Percentiles rank a stretch among this genome's conserved stretches.
Conservation (phyloP, 2,888 invertebrate species). For the Eucera pruinosa region DNA sequence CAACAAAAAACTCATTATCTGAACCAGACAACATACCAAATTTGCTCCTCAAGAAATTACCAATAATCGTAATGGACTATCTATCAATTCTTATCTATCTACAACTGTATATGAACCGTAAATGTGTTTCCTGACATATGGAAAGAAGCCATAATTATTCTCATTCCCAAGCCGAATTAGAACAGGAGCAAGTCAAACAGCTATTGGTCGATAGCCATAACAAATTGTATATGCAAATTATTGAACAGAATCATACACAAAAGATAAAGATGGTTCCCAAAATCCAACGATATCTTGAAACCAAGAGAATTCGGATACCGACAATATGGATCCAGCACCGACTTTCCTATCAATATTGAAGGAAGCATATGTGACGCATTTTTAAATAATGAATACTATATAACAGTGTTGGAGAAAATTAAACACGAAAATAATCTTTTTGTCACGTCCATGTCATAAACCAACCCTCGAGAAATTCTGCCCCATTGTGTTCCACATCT, state of each 20-base stretch:
- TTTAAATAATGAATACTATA: not conserved
- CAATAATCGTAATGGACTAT: not conserved
- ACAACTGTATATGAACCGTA: not conserved
- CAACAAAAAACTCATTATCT: not conserved
- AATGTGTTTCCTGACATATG: not conserved
- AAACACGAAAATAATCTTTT: too few relatives aligned
- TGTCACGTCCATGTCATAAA: too few relatives aligned
- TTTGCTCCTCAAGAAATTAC: not conserved
- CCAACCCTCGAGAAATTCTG: too few relatives aligned
- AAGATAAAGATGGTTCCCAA: not conserved
- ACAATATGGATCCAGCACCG: not conserved
- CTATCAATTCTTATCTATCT: not conserved
- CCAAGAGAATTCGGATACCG: not conserved
- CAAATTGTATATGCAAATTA: not conserved
- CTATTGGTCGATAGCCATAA: not conserved
- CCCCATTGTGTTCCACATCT: too few relatives aligned
- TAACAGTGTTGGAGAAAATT: too few relatives aligned
- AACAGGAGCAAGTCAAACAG: not conserved
- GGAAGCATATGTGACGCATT: not conserved
- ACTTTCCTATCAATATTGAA: not conserved
- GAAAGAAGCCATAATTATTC: not conserved
- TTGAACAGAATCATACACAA: not conserved
- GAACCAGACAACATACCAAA: not conserved
- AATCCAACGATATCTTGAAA: not conserved
- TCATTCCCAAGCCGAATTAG: not conserved